Conservation (phyloP, 2,113 vertebrate species). For the Anolis sagrei region DNA sequence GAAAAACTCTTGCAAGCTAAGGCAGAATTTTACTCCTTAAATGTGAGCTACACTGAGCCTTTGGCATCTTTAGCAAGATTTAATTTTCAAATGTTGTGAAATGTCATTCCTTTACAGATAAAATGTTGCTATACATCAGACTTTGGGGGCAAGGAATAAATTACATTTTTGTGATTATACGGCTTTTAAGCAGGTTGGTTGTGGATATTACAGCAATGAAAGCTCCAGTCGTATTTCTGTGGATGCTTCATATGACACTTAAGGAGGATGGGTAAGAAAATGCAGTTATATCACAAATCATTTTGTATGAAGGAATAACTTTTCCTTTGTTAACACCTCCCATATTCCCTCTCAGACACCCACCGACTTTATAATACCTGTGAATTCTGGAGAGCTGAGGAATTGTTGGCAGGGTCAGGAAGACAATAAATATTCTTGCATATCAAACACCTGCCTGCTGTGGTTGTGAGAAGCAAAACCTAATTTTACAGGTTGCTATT, state of each 20-base stretch:
- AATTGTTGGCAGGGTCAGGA: background rate
- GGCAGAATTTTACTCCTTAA: background rate
- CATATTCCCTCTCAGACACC: background rate
- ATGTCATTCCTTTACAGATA: background rate
- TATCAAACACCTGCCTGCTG: background rate
- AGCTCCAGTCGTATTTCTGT: background rate
- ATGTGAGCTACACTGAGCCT: background rate
- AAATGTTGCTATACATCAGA: background rate
- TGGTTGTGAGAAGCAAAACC: conserved; percentile 1
- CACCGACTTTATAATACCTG: background rate
- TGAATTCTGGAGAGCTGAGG: background rate
- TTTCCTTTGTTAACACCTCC: background rate
- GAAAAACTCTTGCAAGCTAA: background rate
- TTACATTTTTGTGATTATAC: background rate
- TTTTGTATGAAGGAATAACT: background rate
- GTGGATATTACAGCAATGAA: background rate
- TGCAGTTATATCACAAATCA: background rate
- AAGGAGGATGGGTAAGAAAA: background rate
- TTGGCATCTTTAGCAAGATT: background rate
- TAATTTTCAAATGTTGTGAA: conserved; percentile 6
- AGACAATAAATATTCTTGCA: background rate
- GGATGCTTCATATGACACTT: background rate
- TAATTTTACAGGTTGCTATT: conserved; percentile 46
- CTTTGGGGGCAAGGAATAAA: background rate
- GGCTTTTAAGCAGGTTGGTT: background rate